Evolutionary conservation across 2,888 invertebrate species (phyloP), one percentile per base, ranked within the genome.

Genomic region (Sphinx pinastri): DNA sequence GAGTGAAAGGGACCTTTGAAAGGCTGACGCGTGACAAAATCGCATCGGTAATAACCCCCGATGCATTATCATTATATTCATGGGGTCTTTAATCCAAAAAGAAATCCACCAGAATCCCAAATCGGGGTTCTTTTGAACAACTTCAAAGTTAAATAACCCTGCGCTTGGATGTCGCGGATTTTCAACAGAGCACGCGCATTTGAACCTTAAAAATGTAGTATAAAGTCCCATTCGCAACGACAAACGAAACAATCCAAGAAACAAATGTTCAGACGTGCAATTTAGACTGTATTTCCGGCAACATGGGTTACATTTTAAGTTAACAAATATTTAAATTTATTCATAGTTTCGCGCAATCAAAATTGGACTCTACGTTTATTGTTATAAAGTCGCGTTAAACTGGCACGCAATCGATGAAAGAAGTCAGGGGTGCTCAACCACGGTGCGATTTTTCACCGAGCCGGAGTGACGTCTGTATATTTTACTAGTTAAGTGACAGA

Each of bases 271-370:
- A 88, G 81, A 84, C 88, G 88, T 88, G 92, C 94, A 94, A 93
- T 93, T 93, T 93, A 87, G 91, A 92, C 93, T 93, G 92, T 93
- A 93, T 93, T 89, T 94, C 93, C 93, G 92, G 89, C 85, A 85
- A 93, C 94, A 94, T 92, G 93, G 88, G 94, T 93, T 90, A 93
- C 94, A 94, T 94, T 94, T 94, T 92, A 93, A 93, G 88, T 93
- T 93, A 90, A 93, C 94, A 93, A 93, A 93, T 90, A 92, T 92
- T 94, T 93, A 91, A 93, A 93, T 92, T 92, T 92, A 93, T 92
- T 90, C 92, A 83, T 79, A 74, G 78, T 71, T 69, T 69, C 67
- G 66, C 63, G 75, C 84, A 84, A 81, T 82, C 79, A 74, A 87
- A 85, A 85, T 81, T 85, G 73, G 73, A 87, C 91, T 81, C 76